Conservation (phyloP, 2,113 vertebrate species). For the Sphaerodactylus townsendi region DNA sequence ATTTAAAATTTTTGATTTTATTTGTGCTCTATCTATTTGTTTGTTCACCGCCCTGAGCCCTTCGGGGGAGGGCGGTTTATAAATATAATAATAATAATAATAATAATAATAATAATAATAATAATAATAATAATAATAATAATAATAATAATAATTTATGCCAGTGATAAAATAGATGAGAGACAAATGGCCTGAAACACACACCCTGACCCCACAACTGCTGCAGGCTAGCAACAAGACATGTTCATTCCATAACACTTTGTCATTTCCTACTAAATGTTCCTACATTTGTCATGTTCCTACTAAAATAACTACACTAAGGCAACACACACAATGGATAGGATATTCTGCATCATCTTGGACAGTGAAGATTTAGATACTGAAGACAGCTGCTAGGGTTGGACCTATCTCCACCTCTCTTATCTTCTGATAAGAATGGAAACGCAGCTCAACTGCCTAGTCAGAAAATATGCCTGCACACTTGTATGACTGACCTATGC, state of each 20-base stretch:
- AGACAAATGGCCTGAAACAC: background rate
- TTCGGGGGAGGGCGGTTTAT: too few species aligned
- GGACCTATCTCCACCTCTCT: background rate
- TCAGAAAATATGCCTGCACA: background rate
- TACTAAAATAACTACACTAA: background rate
- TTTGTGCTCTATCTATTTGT: too few species aligned
- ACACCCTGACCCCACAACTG: background rate
- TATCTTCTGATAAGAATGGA: background rate
- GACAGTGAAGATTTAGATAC: background rate
- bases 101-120: too few species aligned
- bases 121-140: too few species aligned
- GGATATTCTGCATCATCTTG: background rate
- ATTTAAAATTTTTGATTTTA: too few species aligned
- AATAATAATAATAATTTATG: too few species aligned
- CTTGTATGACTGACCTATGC: too few species aligned
- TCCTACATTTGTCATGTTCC: too few species aligned
- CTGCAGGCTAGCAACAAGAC: background rate
- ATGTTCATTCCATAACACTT: background rate
- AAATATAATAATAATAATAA: too few species aligned
- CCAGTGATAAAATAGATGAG: background rate
- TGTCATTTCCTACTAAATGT: too few species aligned
- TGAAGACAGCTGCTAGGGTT: background rate
- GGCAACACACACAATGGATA: background rate
- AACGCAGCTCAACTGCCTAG: background rate
- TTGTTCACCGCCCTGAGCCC: too few species aligned